phyloP scores from a whole-genome alignment of 2,113 vertebrate genomes.

The Leiothrix lutea region DNA sequence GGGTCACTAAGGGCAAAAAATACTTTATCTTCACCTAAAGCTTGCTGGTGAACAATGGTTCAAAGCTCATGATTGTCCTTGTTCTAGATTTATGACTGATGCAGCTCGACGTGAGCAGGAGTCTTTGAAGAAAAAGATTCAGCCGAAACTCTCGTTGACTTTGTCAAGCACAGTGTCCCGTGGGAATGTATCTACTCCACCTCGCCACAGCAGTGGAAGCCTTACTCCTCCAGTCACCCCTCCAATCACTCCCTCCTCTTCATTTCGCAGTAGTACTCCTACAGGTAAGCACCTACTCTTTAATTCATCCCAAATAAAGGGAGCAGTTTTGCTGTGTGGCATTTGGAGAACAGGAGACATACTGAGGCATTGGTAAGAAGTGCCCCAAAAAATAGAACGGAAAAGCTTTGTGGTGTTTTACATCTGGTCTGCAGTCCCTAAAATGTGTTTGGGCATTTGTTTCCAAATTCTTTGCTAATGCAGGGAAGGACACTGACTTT shows the following conservation, averaged over 20 bases:
- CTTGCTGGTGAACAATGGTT: background rate
- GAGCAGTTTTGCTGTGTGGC: background rate
- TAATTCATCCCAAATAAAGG: background rate
- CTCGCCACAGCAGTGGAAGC: slow-evolving; percentile 94
- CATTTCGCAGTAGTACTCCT: slow-evolving; percentile 95
- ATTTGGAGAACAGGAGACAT: background rate
- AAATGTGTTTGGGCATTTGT: background rate
- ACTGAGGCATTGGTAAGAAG: background rate
- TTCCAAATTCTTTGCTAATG: background rate
- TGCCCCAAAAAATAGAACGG: background rate
- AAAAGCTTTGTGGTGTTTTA: background rate
- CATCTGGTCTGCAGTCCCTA: background rate
- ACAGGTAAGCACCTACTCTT: slow-evolving; percentile 80
- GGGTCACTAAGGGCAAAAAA: background rate
- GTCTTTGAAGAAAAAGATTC: slow-evolving; percentile 91
- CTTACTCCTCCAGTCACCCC: slow-evolving; percentile 98
- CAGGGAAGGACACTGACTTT: background rate
- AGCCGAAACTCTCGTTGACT: slow-evolving; percentile 91
- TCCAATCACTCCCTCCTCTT: slow-evolving; percentile 96
- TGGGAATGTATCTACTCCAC: slow-evolving; percentile 90
- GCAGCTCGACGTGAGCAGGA: slow-evolving; percentile 94
- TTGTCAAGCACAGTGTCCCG: slow-evolving; percentile 87
- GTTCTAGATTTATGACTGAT: slow-evolving; percentile 94
- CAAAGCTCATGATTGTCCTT: background rate
- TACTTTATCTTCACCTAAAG: background rate